A percentile compares a stretch with the other conserved stretches of the same genome.
Evolutionary conservation across 2,113 vertebrate genomes (phyloP).

Genomic region (Cranoglanis bouderius): DNA sequence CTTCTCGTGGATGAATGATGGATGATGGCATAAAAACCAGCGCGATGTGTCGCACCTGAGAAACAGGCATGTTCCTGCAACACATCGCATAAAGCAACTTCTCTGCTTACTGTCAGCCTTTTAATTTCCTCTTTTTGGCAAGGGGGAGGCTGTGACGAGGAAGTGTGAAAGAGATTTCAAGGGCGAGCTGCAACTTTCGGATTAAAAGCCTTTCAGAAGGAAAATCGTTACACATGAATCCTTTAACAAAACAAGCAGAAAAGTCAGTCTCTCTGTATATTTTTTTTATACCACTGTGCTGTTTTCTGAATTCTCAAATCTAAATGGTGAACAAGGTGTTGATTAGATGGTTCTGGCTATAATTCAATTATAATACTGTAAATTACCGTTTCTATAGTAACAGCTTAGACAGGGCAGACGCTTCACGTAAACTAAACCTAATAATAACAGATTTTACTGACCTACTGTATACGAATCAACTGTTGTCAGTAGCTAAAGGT

Average conservation of each 20-base stretch:
- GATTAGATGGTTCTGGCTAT: neutral
- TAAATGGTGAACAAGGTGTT: too few species aligned
- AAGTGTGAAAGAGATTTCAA: constrained; percentile 45
- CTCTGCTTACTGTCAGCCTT: constrained; percentile 36
- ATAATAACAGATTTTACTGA: neutral
- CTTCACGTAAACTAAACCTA: neutral
- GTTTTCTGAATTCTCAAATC: neutral
- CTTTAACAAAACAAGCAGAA: neutral
- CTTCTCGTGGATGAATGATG: constrained; percentile 48
- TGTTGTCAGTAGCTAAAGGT: neutral
- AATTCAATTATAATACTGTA: neutral
- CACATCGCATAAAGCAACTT: constrained; percentile 18
- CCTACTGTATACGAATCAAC: neutral
- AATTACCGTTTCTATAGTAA: neutral
- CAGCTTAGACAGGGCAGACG: neutral
- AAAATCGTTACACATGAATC: neutral
- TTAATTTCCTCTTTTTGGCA: constrained; percentile 46
- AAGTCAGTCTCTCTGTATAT: neutral
- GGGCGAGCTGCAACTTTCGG: neutral
- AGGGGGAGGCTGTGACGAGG: neutral
- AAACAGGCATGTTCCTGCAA: constrained; percentile 45
- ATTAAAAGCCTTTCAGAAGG: neutral
- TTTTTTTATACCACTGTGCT: neutral
- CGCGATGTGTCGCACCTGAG: constrained; percentile 31
- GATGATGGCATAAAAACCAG: constrained; percentile 44